Conservation (phyloP, 2,113 vertebrate genomes). For the Nanorana parkeri region DNA sequence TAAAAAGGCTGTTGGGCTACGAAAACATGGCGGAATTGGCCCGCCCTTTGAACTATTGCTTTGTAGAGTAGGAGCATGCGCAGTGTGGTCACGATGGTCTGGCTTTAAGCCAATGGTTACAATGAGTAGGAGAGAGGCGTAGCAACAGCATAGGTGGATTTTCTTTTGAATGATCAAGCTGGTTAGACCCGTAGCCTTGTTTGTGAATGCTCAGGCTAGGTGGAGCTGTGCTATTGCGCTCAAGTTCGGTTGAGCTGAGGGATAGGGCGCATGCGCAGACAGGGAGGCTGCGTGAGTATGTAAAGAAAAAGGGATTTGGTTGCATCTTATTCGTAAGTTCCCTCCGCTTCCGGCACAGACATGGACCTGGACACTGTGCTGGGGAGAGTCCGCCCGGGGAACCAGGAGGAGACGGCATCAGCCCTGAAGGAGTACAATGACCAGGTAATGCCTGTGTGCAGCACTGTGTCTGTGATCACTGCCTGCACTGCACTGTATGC, state of each 20-base stretch:
- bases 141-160: conserved; percentile 1
- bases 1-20: too few relatives aligned
- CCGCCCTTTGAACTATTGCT: too few relatives aligned
- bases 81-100: too few relatives aligned
- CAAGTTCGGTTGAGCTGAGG: background rate
- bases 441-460: conserved; percentile 68
- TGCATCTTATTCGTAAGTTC: background rate
- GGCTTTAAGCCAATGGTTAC: too few relatives aligned
- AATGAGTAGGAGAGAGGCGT: background rate
- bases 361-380: conserved; percentile 69
- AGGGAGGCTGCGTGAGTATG: background rate
- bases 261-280: conserved; percentile 17
- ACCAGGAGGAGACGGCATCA: conserved; percentile 64
- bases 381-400: conserved; percentile 64
- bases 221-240: background rate
- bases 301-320: background rate
- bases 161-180: background rate
- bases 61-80: too few relatives aligned
- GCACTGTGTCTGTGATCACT: background rate
- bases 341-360: conserved; percentile 49
- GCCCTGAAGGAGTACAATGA: conserved; percentile 73
- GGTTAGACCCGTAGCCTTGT: background rate
- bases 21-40: too few relatives aligned
- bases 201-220: background rate
- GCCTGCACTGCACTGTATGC: background rate